Evolutionary conservation across 2,113 vertebrate species (phyloP).

Genomic region (Crotalus viridis): DNA sequence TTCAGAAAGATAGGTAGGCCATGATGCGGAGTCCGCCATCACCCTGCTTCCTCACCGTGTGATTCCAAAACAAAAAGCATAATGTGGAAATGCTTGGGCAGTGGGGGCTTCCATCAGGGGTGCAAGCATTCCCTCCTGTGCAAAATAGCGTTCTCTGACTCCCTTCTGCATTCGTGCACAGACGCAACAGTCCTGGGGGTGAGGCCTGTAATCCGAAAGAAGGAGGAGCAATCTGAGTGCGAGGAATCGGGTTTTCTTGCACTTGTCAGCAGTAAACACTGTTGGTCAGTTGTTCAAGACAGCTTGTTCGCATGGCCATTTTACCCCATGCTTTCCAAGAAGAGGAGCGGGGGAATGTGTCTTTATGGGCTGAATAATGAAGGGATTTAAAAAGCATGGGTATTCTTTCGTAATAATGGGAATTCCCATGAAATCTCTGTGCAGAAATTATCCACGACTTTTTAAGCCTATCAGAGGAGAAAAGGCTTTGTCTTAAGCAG

Average conservation of each 20-base stretch:
- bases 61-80: background rate
- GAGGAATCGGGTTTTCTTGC: background rate
- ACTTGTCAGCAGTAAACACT: background rate
- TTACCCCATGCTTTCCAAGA: background rate
- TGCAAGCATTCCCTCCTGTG: background rate
- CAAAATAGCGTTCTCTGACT: background rate
- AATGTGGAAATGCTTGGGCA: background rate
- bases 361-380: background rate
- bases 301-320: background rate
- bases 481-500: background rate
- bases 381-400: background rate
- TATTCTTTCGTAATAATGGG: background rate
- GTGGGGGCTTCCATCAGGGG: background rate
- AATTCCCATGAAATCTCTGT: background rate
- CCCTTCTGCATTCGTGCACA: background rate
- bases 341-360: background rate
- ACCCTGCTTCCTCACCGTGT: too few relatives aligned
- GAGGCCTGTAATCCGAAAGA: background rate
- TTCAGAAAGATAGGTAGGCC: constrained; percentile 88
- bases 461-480: background rate
- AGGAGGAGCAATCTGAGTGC: background rate
- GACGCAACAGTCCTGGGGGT: too few relatives aligned
- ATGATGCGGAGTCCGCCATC: background rate
- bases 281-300: background rate
- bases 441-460: background rate